Conservation (phyloP, 2,113 vertebrate genomes). For the Amphilophus citrinellus region DNA sequence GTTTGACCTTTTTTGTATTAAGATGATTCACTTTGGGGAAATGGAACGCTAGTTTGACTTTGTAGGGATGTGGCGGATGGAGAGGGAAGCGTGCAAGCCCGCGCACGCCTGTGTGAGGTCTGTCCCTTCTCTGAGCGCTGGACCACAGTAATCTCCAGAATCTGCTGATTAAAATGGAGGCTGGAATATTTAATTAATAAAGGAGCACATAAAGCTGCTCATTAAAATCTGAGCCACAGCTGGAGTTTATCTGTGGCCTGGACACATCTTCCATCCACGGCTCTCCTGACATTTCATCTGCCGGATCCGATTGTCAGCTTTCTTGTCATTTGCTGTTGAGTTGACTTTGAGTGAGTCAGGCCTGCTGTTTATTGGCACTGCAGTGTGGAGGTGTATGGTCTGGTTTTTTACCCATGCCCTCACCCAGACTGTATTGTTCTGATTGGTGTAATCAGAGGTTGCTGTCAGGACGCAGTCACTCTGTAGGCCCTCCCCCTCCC, state of each 20-base stretch:
- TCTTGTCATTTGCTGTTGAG: constrained; percentile 35
- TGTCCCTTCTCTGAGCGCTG: constrained; percentile 33
- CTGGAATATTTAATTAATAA: constrained; percentile 72
- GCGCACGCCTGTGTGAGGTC: constrained; percentile 56
- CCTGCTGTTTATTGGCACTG: constrained; percentile 51
- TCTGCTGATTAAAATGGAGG: constrained; percentile 74
- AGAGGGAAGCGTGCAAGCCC: constrained; percentile 16
- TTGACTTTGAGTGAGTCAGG: constrained; percentile 63
- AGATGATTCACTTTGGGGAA: constrained; percentile 72
- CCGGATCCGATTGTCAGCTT: constrained; percentile 15
- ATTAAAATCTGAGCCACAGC: constrained; percentile 64
- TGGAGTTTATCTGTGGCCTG: constrained; percentile 41
- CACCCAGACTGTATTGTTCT: constrained; percentile 55
- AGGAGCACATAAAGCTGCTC: constrained; percentile 58
- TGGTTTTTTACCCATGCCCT: constrained; percentile 56
- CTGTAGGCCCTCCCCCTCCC: constrained; percentile 35
- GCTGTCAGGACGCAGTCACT: constrained; percentile 68
- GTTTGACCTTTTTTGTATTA: constrained; percentile 75
- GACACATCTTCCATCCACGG: constrained; percentile 35
- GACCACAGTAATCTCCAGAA: constrained; percentile 64
- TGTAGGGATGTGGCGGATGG: constrained; percentile 43
- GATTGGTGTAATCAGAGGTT: constrained; percentile 73
- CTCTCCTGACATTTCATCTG: constrained; percentile 12
- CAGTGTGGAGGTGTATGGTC: constrained; percentile 67
- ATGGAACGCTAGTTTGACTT: constrained; percentile 64